Evolutionary conservation across 2,113 vertebrate genomes (phyloP), one percentile per base, ranked within the genome.

Genomic region (Paralichthys olivaceus): DNA sequence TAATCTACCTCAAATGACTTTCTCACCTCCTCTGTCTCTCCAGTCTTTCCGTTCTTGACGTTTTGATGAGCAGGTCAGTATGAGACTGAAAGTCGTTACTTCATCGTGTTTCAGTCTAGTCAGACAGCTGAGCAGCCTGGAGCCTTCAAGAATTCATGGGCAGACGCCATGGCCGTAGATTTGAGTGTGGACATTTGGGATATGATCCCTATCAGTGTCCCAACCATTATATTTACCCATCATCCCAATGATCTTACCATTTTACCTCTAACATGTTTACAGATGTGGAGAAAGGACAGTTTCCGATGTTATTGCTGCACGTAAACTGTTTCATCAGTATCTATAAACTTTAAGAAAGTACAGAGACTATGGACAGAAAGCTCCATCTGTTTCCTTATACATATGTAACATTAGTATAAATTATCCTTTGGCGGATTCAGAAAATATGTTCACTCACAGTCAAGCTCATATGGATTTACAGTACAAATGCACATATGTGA

Each of bases 1-100:
- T 84, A 89, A 87, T 89, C 74, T 72, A 63, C 61, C 77, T 82
- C 81, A 68, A 84, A 83, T 32, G 60, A 78, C 82, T 83, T 81
- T 69, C 62, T 85, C 22, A 2, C 65, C 75, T 54, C 71, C 13
- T 70, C 60, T 79, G 22, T 63, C 62, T 65, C 62, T 37, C 22
- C 17, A 34, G 40, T 51, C 40, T 49, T 79, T 40, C 43, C 25
- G 64, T n/a, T 53, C 63, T 72, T 69, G 72, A 32, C 22, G 22
- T 77, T 69, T 80, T 78, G 53, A 77, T 49, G 73, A 87, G 72
- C 34, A 22, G 77, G 81, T 86, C 79, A 60, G 53, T 17, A 76
- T 11, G 62, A 63, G 66, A 57, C 72, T 76, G 61, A 69, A 77
- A 85, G 70, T 76, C 69, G 28, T 86, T 81, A 63, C 55, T 65